Conservation (phyloP, 1,140 invertebrate species). For the Zaprionus camerounensis region DNA sequence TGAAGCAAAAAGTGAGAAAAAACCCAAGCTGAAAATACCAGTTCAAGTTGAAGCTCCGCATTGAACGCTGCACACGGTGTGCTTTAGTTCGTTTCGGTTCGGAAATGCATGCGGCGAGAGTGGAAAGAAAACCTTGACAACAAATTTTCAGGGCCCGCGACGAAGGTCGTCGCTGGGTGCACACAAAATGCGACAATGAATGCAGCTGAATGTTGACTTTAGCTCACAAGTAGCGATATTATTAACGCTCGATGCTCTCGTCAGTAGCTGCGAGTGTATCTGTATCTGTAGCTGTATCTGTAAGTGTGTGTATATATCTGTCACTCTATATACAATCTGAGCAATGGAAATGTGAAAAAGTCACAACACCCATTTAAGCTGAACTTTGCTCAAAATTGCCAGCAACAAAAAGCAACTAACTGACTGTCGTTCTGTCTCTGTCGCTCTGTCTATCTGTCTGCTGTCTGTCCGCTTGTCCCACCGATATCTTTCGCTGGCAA, state of each 20-base stretch:
- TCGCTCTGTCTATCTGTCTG: slow-evolving; percentile 2
- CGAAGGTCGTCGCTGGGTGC: slow-evolving; percentile 71
- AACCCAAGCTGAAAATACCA: slow-evolving; percentile 63
- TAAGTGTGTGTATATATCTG: not conserved
- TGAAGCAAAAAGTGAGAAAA: slow-evolving; percentile 33
- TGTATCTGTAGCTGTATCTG: slow-evolving; percentile 5
- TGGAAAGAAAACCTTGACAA: slow-evolving; percentile 70
- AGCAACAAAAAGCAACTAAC: slow-evolving; percentile 18
- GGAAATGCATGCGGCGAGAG: slow-evolving; percentile 64
- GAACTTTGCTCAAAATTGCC: slow-evolving; percentile 72
- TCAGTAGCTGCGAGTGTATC: slow-evolving; percentile 9
- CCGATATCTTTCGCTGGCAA: slow-evolving; percentile 30
- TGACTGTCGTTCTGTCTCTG: slow-evolving; percentile 5
- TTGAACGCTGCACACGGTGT: slow-evolving; percentile 25
- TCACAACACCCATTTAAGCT: slow-evolving; percentile 67
- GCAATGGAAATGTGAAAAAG: slow-evolving; percentile 64
- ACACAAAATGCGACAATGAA: slow-evolving; percentile 68
- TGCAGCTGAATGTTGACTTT: slow-evolving; percentile 60
- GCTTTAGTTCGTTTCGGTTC: slow-evolving; percentile 27
- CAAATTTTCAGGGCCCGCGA: slow-evolving; percentile 71
- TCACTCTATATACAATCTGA: slow-evolving; percentile 30
- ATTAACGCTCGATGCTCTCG: slow-evolving; percentile 46
- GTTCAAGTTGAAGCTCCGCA: slow-evolving; percentile 72
- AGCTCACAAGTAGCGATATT: slow-evolving; percentile 36
- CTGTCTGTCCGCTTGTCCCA: not conserved